Base-by-base conservation (phyloP, 35 echinoderm and acorn worm genomes). In the Heliocidaris tuberculata region DNA sequence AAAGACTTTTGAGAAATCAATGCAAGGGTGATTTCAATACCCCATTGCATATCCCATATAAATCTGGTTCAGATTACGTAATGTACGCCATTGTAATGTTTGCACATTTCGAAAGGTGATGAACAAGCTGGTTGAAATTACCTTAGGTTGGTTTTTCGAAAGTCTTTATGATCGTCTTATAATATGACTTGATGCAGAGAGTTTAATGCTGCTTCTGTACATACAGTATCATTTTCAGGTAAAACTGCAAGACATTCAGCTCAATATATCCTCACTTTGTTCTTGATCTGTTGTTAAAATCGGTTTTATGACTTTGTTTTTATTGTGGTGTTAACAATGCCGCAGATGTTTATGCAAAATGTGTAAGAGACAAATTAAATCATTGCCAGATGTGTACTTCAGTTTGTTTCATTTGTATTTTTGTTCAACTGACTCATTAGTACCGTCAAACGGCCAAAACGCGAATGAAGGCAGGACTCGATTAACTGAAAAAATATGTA, bases 301-400 rank as follows among this genome's bases (percentile, higher is more conserved):
- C 27, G 65, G 65, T 78, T n/a, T 78, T 21, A 78, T 27, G 65
- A 78, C 0, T 78, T 29, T 78, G 65, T 78, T 78, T 78, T 78
- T n/a, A 78, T 0, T 78, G 65, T 78, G 65, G 27, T 27, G 65
- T 19, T 78, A 78, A 78, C 27, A n/a, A 78, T 78, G 65, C 65
- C 65, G 27, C 19, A 7, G 65, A 78, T 78, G 65, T 78, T 78
- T 78, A 78, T 78, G 65, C 65, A 78, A 78, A 78, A n/a, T n/a
- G 27, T 78, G 65, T 78, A 27, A 27, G 65, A 78, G 65, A 78
- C 65, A 78, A 78, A 27, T 78, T 27, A 78, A 78, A 78, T 9
- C 27, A 78, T 78, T 78, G 65, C 65, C 65, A 78, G 65, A 78
- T 78, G 65, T 78, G 65, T 78, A 78, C 27, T 78, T 78, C 65